Evolutionary conservation across 2,113 vertebrate species (phyloP).

Genomic region (Paracanthobrama guichenoti): DNA sequence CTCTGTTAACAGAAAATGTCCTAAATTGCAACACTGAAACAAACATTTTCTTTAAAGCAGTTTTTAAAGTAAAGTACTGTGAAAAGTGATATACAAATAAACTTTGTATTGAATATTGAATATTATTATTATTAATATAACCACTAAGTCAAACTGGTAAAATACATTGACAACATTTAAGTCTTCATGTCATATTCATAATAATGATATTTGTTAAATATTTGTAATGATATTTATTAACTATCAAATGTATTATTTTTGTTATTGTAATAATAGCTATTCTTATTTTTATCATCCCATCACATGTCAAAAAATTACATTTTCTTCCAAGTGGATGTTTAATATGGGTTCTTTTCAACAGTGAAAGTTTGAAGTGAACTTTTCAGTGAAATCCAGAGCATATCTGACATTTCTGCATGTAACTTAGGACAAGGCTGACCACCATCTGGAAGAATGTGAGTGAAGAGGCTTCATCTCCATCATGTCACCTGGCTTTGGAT

Average conservation of each 20-base stretch:
- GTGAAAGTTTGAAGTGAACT: constrained; percentile 12
- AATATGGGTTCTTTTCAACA: not conserved
- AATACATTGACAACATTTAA: not conserved
- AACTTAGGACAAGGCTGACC: constrained; percentile 1
- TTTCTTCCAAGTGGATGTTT: not conserved
- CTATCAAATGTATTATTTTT: not conserved
- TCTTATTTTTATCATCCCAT: not conserved
- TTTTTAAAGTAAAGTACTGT: too few relatives aligned
- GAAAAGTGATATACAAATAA: too few relatives aligned
- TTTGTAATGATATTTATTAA: not conserved
- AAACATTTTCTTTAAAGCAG: too few relatives aligned
- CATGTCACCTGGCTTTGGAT: constrained; percentile 32
- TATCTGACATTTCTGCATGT: not conserved
- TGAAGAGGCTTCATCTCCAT: constrained; percentile 29
- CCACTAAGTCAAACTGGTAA: not conserved
- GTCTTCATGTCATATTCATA: not conserved
- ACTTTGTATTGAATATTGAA: too few relatives aligned
- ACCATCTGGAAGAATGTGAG: constrained; percentile 11
- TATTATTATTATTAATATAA: not conserved
- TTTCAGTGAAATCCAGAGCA: not conserved
- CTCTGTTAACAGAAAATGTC: too few relatives aligned
- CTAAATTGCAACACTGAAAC: too few relatives aligned
- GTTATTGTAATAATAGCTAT: not conserved
- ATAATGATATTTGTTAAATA: not conserved
- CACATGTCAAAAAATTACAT: not conserved